A percentile compares a stretch with the other conserved stretches of the same genome.
Evolutionary conservation across 2,888 invertebrate genomes (phyloP).

Genomic region (Hypena proboscidalis): DNA sequence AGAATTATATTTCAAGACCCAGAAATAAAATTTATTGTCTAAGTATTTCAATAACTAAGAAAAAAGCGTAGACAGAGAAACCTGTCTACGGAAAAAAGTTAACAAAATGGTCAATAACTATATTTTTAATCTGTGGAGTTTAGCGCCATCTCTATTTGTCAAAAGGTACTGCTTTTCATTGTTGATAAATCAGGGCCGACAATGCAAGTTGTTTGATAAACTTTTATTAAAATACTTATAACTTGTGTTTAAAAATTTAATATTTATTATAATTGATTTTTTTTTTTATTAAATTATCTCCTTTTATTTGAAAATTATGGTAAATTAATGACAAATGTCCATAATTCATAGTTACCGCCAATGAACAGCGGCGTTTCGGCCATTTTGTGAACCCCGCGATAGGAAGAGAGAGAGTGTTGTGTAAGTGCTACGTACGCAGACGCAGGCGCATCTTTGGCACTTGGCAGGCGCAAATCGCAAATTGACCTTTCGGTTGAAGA

Average conservation of each 20-base stretch:
- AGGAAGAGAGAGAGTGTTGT: conserved; percentile 85
- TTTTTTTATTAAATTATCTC: no score
- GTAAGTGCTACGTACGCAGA: conserved; percentile 89
- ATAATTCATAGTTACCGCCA: conserved; percentile 71
- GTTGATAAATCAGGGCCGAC: conserved; percentile 23
- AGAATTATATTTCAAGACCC: neutral
- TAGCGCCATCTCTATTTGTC: conserved; percentile 22
- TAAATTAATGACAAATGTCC: neutral
- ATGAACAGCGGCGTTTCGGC: conserved; percentile 59
- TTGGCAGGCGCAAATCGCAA: no score
- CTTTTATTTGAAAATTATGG: rapidly evolving
- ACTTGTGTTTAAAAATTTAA: neutral
- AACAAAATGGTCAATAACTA: neutral
- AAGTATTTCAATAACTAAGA: neutral
- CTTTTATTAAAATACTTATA: neutral
- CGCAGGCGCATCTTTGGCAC: no score
- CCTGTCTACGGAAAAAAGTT: no score
- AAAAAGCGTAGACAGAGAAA: no score
- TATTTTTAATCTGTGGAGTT: conserved; percentile 11
- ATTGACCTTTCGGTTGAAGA: conserved; percentile 93
- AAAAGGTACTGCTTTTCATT: neutral
- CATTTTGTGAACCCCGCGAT: conserved; percentile 82
- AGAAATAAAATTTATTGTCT: neutral
- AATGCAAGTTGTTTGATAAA: conserved; percentile 16
- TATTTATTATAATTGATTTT: no score